Base-by-base conservation (phyloP, 2,113 vertebrate species). In the Podocnemis expansa region DNA sequence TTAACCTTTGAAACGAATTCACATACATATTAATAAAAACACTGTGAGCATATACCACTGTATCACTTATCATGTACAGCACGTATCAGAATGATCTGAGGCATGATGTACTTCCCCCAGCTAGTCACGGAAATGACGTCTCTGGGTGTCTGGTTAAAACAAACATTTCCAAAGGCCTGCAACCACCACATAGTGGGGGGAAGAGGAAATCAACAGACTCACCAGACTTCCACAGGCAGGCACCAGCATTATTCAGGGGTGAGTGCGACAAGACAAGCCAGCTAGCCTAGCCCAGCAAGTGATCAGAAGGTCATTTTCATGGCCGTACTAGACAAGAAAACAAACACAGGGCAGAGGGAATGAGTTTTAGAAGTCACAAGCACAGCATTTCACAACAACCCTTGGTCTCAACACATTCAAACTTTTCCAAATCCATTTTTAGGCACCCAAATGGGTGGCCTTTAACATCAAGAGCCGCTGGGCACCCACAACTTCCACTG, bases 191-290 rank as follows among this genome's bases (percentile, higher is more conserved):
- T 38, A 17, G 31, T 10, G 14, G 51, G 27, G 47, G 54, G 52
- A 31, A 43, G 31, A 58, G 38, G 41, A 17, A 47, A 16, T 83
- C 41, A 31, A 21, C n/a, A 54, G 38, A 9, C 34, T 63, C 34
- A 14, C 34, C 80, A 49, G 47, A 5, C 31, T 25, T 38, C 27
- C 10, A n/a, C 45, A 84, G 70, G 73, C 41, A 58, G 70, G 25
- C 73, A 58, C 17, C 24, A 29, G 87, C 2, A n/a, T 9, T 3
- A 0, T 21, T 52, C 58, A 21, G 58, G 0, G 22, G 8, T 10
- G 80, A 24, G 31, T 45, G 5, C 21, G 6, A 80, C 45, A 19
- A 76, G 6, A 5, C 16, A 43, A 54, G 10, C 2, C 2, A 5
- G 84, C 80, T 83, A 49, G 54, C 54, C 22, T 12, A 80, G 14